Conservation (phyloP, 64 coral and sea anemone species). For the Stichodactyla mertensii region DNA sequence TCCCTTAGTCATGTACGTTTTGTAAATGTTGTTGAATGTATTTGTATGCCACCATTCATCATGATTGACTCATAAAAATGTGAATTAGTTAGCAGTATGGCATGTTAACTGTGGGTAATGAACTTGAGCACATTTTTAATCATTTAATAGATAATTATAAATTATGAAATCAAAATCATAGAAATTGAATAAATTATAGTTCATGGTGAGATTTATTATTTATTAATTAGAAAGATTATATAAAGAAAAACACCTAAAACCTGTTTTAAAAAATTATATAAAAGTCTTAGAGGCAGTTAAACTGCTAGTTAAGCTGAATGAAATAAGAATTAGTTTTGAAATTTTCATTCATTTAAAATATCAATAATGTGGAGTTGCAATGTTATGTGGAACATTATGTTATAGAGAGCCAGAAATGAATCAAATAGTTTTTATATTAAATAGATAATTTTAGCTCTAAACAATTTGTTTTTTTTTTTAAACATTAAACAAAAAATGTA, state of each 20-base stretch:
- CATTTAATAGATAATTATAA: not conserved
- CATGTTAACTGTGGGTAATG: too few relatives aligned
- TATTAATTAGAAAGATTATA: not conserved
- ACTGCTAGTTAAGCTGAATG: too few relatives aligned
- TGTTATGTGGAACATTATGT: not conserved
- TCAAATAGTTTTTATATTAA: not conserved
- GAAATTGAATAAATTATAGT: not conserved
- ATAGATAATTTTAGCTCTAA: not conserved
- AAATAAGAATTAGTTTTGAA: too few relatives aligned
- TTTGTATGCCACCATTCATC: too few relatives aligned
- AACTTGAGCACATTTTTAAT: not conserved
- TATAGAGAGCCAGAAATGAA: not conserved
- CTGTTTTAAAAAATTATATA: too few relatives aligned
- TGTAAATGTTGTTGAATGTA: too few relatives aligned
- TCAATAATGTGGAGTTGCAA: too few relatives aligned
- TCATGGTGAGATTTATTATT: not conserved
- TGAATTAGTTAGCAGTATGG: too few relatives aligned
- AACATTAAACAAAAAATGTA: not conserved
- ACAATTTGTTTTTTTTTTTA: not conserved
- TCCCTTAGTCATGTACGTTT: too few relatives aligned
- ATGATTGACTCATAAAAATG: too few relatives aligned
- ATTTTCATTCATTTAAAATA: too few relatives aligned
- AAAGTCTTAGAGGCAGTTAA: too few relatives aligned
- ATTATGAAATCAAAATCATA: not conserved
- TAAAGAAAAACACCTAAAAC: not conserved